A percentile compares a stretch with the other conserved stretches of the same genome.
phyloP scores from a whole-genome alignment of 2,113 vertebrate genomes.

The Pitta sordida region DNA sequence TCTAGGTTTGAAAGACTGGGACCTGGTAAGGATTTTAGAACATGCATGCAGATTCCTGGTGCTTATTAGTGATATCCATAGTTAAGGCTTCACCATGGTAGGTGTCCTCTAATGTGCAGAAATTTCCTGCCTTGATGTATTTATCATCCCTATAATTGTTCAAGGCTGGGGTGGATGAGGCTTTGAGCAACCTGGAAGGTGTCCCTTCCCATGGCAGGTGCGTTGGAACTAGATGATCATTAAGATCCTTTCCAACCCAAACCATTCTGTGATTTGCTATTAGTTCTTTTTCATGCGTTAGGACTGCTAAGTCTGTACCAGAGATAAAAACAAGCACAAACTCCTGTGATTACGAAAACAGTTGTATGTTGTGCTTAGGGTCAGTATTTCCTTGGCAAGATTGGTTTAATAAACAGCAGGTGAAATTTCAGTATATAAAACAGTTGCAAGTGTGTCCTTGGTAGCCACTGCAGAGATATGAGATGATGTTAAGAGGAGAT shows the following conservation, averaged over 20 bases:
- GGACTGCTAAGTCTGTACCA: background rate
- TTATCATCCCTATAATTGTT: background rate
- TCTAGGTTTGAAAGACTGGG: background rate
- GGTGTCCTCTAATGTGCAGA: background rate
- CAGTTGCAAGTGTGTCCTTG: background rate
- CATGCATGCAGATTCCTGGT: background rate
- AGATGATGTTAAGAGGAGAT: background rate
- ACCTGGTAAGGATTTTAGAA: background rate
- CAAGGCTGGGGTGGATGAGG: background rate
- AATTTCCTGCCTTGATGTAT: background rate
- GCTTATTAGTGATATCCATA: background rate
- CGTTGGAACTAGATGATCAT: background rate
- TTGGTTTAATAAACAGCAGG: background rate
- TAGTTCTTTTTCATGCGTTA: background rate
- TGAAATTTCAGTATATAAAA: background rate
- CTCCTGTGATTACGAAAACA: background rate
- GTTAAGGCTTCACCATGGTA: background rate
- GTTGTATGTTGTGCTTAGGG: background rate
- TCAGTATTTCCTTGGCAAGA: background rate
- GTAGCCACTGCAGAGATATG: background rate
- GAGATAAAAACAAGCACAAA: background rate
- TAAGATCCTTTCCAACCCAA: background rate
- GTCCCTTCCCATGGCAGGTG: accelerated
- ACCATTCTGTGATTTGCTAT: background rate
- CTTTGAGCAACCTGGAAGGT: background rate